phyloP scores from a whole-genome alignment of 2,113 vertebrate species.

The Campylorhamphus procurvoides region DNA sequence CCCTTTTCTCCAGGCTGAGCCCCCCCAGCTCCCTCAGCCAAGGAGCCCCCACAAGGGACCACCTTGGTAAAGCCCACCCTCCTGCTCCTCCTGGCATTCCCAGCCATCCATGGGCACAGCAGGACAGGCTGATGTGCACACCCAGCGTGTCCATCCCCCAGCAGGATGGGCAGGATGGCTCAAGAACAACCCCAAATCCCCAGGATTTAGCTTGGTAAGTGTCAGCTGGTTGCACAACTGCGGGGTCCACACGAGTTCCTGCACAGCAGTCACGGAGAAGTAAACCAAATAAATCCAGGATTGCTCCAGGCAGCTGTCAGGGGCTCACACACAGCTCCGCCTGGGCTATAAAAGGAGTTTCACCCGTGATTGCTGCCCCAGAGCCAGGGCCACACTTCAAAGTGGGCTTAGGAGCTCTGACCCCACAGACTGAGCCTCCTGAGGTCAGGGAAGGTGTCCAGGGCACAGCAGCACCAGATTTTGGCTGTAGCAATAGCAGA shows the following conservation, averaged over 20 bases:
- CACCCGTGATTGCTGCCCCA: no score
- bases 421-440: fast-evolving
- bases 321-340: background rate
- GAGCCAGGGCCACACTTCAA: background rate
- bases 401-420: background rate
- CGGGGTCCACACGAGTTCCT: background rate
- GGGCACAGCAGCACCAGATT: background rate
- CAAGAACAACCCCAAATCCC: background rate
- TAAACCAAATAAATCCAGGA: background rate
- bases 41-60: background rate
- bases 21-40: background rate
- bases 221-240: background rate
- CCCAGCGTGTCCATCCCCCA: fast-evolving
- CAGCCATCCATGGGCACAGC: fast-evolving
- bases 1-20: background rate
- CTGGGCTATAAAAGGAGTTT: background rate
- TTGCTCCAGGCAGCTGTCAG: background rate
- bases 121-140: background rate
- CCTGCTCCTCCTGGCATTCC: background rate
- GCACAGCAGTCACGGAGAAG: background rate
- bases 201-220: background rate
- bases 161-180: background rate
- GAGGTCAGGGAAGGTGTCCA: fast-evolving
- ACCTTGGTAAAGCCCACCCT: fast-evolving
- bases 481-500: background rate